Conservation (phyloP, 2,113 vertebrate genomes). For the Petaurus breviceps region DNA sequence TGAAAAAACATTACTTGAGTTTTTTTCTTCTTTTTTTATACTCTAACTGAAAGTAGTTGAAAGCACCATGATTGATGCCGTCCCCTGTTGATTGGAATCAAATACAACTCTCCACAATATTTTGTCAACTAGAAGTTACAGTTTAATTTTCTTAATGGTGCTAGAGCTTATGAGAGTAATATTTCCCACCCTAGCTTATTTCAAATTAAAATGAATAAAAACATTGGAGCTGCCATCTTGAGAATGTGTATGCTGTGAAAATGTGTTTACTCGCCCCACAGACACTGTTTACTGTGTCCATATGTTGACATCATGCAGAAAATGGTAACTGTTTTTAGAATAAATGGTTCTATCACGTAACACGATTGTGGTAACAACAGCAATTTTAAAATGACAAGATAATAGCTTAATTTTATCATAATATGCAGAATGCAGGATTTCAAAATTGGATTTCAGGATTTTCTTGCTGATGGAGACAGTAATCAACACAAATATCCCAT, state of each 20-base stretch:
- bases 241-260: background rate
- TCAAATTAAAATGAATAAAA: conserved; percentile 6
- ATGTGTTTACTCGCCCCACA: background rate
- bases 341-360: conserved; percentile 10
- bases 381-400: conserved; percentile 13
- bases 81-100: background rate
- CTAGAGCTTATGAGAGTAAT: background rate
- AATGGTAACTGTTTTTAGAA: background rate
- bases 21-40: background rate
- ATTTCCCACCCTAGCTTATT: background rate
- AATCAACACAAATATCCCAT: conserved; percentile 10
- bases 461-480: background rate
- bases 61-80: conserved; percentile 1
- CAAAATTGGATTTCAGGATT: conserved; percentile 1
- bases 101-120: background rate
- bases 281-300: background rate
- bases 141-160: conserved; percentile 23
- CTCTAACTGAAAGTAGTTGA: background rate
- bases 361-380: background rate
- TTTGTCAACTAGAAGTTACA: background rate
- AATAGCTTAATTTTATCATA: conserved; percentile 22
- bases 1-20: background rate
- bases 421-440: background rate
- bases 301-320: background rate
- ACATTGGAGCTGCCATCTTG: background rate